A percentile compares a stretch with the other conserved stretches of the same genome.
phyloP scores from a whole-genome alignment of 2,797 vertebrate genomes.

The Betta splendens region DNA sequence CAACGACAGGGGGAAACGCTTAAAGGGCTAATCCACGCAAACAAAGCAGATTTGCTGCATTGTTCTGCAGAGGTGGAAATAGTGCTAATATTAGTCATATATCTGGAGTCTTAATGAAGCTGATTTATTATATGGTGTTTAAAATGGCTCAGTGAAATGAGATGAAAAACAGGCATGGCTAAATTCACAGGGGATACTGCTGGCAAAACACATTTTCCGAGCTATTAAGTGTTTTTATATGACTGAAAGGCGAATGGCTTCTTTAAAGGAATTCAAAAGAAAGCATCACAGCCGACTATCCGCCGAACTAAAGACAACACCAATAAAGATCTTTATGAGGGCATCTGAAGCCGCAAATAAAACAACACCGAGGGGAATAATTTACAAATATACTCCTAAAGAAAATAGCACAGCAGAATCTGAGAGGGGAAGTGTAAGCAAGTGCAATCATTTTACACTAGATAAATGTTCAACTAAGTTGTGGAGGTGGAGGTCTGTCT shows the following conservation, averaged over 20 bases:
- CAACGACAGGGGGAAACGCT: conserved; percentile 31
- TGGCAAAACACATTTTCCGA: conserved; percentile 69
- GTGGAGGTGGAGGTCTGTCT: conserved; percentile 12
- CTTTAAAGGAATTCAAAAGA: conserved; percentile 62
- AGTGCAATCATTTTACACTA: conserved; percentile 35
- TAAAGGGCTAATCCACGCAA: conserved; percentile 51
- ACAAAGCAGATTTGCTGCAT: conserved; percentile 36
- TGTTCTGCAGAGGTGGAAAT: conserved; percentile 44
- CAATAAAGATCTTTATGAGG: conserved; percentile 62
- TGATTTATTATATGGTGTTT: conserved; percentile 61
- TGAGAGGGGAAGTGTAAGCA: conserved; percentile 29
- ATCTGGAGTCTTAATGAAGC: conserved; percentile 53
- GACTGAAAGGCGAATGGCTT: conserved; percentile 55
- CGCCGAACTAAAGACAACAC: conserved; percentile 59
- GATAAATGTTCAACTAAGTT: conserved; percentile 25
- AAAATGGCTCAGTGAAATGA: conserved; percentile 64
- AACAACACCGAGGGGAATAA: conserved; percentile 50
- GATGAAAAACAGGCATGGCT: conserved; percentile 71
- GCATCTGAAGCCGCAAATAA: conserved; percentile 34
- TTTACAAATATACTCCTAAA: conserved; percentile 53
- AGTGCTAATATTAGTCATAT: conserved; percentile 49
- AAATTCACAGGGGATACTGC: conserved; percentile 65
- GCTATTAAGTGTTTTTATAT: conserved; percentile 70
- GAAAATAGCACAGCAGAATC: conserved; percentile 38
- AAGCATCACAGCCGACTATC: conserved; percentile 43